Evolutionary conservation across 1,140 invertebrate species (phyloP).

Genomic region (Drosophila equinoxialis): DNA sequence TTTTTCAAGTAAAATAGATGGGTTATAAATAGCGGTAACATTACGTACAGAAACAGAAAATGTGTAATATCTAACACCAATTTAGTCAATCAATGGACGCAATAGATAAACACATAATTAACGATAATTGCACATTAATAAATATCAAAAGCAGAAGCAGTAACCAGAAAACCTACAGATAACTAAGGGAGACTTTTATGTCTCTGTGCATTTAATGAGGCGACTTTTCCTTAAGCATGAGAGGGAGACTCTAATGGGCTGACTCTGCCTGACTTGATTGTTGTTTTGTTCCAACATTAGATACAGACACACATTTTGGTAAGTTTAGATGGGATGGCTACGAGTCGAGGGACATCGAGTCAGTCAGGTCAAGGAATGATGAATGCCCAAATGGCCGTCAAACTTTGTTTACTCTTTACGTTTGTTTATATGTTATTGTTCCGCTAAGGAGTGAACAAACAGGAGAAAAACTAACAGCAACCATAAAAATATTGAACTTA

Average conservation of each 20-base stretch:
- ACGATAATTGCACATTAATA: slow-evolving; percentile 67
- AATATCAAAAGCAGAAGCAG: slow-evolving; percentile 49
- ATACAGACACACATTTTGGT: slow-evolving; percentile 30
- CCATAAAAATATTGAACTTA: slow-evolving; percentile 70
- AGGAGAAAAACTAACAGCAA: slow-evolving; percentile 23
- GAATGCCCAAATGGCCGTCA: slow-evolving; percentile 48
- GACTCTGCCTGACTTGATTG: slow-evolving; percentile 2
- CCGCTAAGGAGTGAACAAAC: slow-evolving; percentile 2
- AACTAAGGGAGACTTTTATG: slow-evolving; percentile 12
- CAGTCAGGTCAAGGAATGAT: slow-evolving; percentile 32
- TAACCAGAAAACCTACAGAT: slow-evolving; percentile 4
- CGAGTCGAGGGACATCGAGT: background rate
- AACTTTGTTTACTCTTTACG: slow-evolving; percentile 28
- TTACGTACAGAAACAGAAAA: background rate
- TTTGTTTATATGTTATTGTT: slow-evolving; percentile 25
- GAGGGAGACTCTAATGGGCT: too few relatives aligned
- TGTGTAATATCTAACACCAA: background rate
- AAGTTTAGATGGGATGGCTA: background rate
- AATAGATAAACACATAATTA: slow-evolving; percentile 64
- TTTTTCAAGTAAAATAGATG: slow-evolving; percentile 3
- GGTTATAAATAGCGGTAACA: background rate
- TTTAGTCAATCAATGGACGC: slow-evolving; percentile 6
- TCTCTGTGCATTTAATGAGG: slow-evolving; percentile 58
- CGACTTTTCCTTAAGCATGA: slow-evolving; percentile 29
- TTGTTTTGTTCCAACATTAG: slow-evolving; percentile 24